Evolutionary conservation across 1,140 invertebrate genomes (phyloP).

Genomic region (Brachionus manjavacas): DNA sequence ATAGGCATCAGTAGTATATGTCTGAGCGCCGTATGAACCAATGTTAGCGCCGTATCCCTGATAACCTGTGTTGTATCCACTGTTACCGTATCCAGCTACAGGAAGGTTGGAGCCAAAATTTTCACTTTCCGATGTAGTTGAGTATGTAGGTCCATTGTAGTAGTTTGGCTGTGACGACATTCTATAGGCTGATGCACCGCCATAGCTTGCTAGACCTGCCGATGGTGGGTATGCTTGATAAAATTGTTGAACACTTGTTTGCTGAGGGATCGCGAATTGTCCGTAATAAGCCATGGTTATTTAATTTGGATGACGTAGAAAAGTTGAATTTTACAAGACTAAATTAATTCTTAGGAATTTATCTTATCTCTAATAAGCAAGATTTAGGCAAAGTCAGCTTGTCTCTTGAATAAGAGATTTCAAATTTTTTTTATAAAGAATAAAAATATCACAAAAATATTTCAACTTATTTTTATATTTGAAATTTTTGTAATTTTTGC

Average conservation of each 20-base stretch:
- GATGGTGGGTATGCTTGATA: background rate
- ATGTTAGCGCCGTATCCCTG: background rate
- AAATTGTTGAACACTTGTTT: background rate
- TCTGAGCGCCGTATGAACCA: background rate
- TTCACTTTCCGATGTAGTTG: constrained; percentile 38
- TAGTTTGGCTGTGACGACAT: background rate
- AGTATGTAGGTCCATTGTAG: constrained; percentile 14
- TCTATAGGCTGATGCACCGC: constrained; percentile 11
- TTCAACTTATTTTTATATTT: constrained; percentile 32
- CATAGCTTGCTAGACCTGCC: constrained; percentile 28
- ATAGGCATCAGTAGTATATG: background rate
- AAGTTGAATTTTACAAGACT: background rate
- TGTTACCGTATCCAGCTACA: constrained; percentile 13
- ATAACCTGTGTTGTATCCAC: constrained; percentile 9
- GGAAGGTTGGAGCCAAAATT: background rate
- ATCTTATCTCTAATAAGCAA: background rate
- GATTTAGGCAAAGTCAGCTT: background rate
- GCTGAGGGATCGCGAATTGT: background rate
- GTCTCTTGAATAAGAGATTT: background rate
- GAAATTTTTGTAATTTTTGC: constrained; percentile 10
- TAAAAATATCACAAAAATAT: constrained; percentile 22
- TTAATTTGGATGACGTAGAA: constrained; percentile 12
- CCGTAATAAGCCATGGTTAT: constrained; percentile 20
- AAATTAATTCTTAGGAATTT: background rate
- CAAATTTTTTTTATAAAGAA: background rate